Conservation (phyloP, 2,888 invertebrate genomes). For the Brachyopa scutellaris region DNA sequence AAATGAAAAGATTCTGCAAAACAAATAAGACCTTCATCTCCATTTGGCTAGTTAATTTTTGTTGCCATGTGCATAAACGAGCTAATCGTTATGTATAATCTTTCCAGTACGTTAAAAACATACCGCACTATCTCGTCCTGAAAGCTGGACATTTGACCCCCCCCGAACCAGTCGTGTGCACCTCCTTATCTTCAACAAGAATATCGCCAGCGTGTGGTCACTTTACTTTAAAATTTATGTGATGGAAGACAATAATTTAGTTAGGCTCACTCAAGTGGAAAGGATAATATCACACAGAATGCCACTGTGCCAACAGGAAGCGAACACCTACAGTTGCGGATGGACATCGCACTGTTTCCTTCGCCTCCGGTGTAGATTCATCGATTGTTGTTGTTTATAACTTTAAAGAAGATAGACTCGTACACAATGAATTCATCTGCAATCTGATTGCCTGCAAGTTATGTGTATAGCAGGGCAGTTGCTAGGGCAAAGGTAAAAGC, state of each 20-base stretch:
- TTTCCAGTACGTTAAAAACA: slow-evolving; percentile 48
- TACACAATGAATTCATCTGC: slow-evolving; percentile 11
- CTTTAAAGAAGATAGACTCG: slow-evolving; percentile 39
- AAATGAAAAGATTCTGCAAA: no score
- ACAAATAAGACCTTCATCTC: no score
- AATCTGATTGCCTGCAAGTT: slow-evolving; percentile 17
- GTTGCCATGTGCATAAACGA: background rate
- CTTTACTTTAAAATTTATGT: slow-evolving; percentile 67
- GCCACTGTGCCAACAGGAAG: slow-evolving; percentile 42
- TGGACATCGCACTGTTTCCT: slow-evolving; percentile 18
- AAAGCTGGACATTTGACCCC: slow-evolving; percentile 19
- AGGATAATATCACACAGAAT: slow-evolving; percentile 45
- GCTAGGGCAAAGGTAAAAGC: no score
- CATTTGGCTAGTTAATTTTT: slow-evolving; percentile 2
- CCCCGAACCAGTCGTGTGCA: slow-evolving; percentile 29
- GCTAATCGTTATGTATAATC: slow-evolving; percentile 37
- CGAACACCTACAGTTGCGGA: background rate
- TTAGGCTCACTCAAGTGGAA: slow-evolving; percentile 53
- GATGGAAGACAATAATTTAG: slow-evolving; percentile 60
- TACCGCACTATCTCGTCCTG: background rate
- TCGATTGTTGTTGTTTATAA: slow-evolving; percentile 25
- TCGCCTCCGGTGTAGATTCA: background rate
- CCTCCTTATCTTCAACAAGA: slow-evolving; percentile 24
- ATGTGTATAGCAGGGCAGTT: no score
- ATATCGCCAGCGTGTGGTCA: slow-evolving; percentile 57